Conservation (phyloP, 2,797 vertebrate genomes). For the Mastacembelus armatus region DNA sequence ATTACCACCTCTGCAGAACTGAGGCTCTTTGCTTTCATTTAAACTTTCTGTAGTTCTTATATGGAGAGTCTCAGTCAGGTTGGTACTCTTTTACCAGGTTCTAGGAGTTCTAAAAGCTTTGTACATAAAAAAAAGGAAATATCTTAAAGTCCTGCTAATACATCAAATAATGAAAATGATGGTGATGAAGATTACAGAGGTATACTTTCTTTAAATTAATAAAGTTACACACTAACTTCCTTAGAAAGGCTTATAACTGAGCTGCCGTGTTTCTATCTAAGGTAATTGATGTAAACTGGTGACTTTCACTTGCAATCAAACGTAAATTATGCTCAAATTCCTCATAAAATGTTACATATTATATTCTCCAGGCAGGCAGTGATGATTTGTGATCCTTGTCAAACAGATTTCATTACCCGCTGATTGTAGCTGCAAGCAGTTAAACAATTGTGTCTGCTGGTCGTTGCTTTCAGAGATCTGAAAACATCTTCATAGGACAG, state of each 20-base stretch:
- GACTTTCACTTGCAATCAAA: conserved; percentile 14
- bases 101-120: conserved; percentile 6
- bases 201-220: background rate
- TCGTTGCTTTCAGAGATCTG: background rate
- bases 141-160: too few species aligned
- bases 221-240: background rate
- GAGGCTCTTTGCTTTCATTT: conserved; percentile 15
- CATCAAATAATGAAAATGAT: too few species aligned
- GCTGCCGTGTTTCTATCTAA: conserved; percentile 9
- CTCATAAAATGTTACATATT: background rate
- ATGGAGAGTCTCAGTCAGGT: background rate
- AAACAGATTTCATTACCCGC: conserved; percentile 18
- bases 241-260: background rate
- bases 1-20: conserved; percentile 12
- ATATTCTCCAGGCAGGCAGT: background rate
- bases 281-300: conserved; percentile 8
- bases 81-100: conserved; percentile 14
- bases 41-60: conserved; percentile 26
- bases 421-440: conserved; percentile 16
- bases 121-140: too few species aligned
- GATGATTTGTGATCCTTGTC: conserved; percentile 35
- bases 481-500: background rate
- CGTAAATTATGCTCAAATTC: conserved; percentile 14
- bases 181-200: too few species aligned
- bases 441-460: conserved; percentile 15